Evolutionary conservation across 2,113 vertebrate species (phyloP), one percentile per base, ranked within the genome.

Genomic region (Corapipo altera): DNA sequence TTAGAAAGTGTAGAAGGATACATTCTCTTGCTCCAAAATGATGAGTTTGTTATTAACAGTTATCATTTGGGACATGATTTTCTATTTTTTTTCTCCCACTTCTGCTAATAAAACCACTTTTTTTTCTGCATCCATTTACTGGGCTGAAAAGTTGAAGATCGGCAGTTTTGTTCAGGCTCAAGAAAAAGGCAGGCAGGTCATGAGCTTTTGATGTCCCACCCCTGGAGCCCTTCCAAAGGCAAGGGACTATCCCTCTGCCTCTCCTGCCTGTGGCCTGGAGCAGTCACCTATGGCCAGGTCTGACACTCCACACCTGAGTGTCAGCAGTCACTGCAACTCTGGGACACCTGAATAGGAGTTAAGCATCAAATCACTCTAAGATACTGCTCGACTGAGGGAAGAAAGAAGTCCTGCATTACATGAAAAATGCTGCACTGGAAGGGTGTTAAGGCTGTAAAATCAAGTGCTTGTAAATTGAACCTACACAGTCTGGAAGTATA

Each of bases 1-100:
- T 94, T 85, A 84, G 69, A 93, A 97, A 95, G 73, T 71, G 70
- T 62, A 91, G 95, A 95, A 87, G 51, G 70, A 72, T 75, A 84
- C 65, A 78, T 94, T 92, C 88, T 93, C 79, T 88, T 14, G 4
- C 67, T 86, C 76, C 72, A 88, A 97, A 98, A 88, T 8, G 32
- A 96, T 85, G 52, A 95, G 54, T 95, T 96, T 96, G 91, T 94
- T 96, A 95, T 89, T 91, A 95, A 88, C 73, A 79, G 35, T 88
- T 89, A 96, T 95, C 92, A 97, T 51, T 62, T 83, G 67, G 37
- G 49, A 49, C 41, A n/a, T 52, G 37, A 37, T 91, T 91, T 94
- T 85, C 30, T 88, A 27, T 24, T 82, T 78, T 55, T 37, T 30
- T 27, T 7, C 18, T 11, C 2, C 6, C 19, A 49, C 43, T 81